These are phyloP conservation scores for Papilio protenor DNA, from an alignment of 2,888 invertebrate species.

Conservation along the genomic window DNA sequence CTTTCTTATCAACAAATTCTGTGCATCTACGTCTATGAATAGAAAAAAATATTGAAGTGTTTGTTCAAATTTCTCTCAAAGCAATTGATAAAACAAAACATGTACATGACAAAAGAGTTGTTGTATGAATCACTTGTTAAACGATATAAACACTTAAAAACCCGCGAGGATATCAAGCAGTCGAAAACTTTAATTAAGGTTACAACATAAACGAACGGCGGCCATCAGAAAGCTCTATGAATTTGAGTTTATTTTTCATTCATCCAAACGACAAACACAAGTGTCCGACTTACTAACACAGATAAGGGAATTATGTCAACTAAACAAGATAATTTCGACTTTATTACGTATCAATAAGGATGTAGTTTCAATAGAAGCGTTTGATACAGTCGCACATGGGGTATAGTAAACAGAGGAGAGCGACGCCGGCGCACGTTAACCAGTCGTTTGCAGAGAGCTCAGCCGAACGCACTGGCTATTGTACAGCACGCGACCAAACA, in stretches of 20 bases:
- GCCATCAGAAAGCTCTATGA: slow-evolving; percentile 78
- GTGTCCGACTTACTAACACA: slow-evolving; percentile 78
- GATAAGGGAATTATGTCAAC: slow-evolving; percentile 60
- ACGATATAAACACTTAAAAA: slow-evolving; percentile 56
- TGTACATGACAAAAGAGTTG: slow-evolving; percentile 34
- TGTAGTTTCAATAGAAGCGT: slow-evolving; percentile 56
- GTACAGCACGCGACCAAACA: slow-evolving; percentile 67
- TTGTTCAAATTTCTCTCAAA: background rate
- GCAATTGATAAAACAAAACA: slow-evolving; percentile 28
- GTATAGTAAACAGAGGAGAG: slow-evolving; percentile 74
- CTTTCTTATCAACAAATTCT: background rate
- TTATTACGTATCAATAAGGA: slow-evolving; percentile 49
- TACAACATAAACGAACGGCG: slow-evolving; percentile 74
- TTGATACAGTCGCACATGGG: slow-evolving; percentile 75
- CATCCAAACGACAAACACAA: slow-evolving; percentile 81
- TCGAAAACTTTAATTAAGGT: slow-evolving; percentile 80
- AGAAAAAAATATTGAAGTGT: background rate
- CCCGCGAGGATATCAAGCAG: slow-evolving; percentile 63
- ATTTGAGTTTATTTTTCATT: slow-evolving; percentile 79
- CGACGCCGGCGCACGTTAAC: slow-evolving; percentile 68
- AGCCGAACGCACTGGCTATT: slow-evolving; percentile 66
- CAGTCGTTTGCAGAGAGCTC: slow-evolving; percentile 66
- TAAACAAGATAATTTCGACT: slow-evolving; percentile 49
- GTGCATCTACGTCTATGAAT: background rate
- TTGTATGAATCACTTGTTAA: slow-evolving; percentile 65